Base-by-base conservation (phyloP, 2,113 vertebrate species). In the Anarrhichthys ocellatus region DNA sequence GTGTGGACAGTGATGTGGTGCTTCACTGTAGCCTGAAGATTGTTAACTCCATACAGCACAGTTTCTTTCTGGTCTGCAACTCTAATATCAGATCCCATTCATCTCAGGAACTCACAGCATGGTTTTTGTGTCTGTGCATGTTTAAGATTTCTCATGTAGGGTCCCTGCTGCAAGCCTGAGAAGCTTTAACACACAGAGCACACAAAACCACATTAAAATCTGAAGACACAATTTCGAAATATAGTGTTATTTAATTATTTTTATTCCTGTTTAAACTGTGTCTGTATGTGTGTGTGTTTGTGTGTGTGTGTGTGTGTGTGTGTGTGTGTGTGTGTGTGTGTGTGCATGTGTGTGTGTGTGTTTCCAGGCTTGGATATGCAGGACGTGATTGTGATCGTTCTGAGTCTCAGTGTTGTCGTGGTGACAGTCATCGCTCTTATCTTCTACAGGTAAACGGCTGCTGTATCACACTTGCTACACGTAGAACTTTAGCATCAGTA, bases 371-470 rank as follows among this genome's bases (percentile, higher is more conserved):
- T 87, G 61, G 44, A 87, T 0, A 0, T 78, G 15, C 94, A 97
- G 91, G 82, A 95, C 69, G 93, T 97, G 29, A 96, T 97, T 4
- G 94, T 98, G 92, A 97, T 98, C 48, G 95, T 97, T 1, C 95
- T 99, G 38, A 92, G 96, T 0, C 88, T 96, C 70, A 94, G 93
- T 11, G 93, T 99, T 18, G 88, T 97, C 22, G 87, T 99, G 78
- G 93, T 97, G 85, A 94, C 98, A 10, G 84, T 94, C 82, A 95
- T 97, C 7, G 97, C 97, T 20, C 94, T 99, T 48, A 92, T 99
- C 88, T 95, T 99, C 87, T 95, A 98, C 91, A 96, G 97, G 98
- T 99, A 96, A 87, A 66, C n/a, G 18, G 6, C n/a, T 17, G 50
- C 29, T 54, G 5, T 27, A 69, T 5, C 20, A 17, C 32, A 73